These are phyloP conservation scores for Rafetus swinhoei DNA, from an alignment of 2,113 vertebrate species.

Conservation along the genomic window DNA sequence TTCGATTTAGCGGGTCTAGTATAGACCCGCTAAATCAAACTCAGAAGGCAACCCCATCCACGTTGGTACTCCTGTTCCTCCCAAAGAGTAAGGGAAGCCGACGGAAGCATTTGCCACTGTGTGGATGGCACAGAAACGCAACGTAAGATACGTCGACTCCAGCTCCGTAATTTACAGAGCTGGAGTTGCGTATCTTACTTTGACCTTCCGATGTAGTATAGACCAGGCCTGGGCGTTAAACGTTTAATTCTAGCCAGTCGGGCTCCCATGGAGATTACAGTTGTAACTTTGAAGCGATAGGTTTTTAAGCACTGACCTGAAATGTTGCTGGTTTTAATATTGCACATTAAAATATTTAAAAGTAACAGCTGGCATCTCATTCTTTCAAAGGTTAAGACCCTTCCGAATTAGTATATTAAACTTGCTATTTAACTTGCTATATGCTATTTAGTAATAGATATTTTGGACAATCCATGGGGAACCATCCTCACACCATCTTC, in stretches of 20 bases:
- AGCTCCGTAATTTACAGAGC: too few species aligned
- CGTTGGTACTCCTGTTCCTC: too few species aligned
- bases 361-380: background rate
- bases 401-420: background rate
- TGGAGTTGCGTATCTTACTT: too few species aligned
- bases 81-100: too few species aligned
- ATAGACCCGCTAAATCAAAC: too few species aligned
- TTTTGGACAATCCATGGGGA: background rate
- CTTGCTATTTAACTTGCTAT: background rate
- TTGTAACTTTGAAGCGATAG: background rate
- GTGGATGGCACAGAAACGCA: too few species aligned
- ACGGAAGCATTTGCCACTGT: too few species aligned
- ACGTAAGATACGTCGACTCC: too few species aligned
- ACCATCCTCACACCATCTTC: background rate
- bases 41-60: too few species aligned
- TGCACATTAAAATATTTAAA: background rate
- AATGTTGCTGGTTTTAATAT: background rate
- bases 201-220: too few species aligned
- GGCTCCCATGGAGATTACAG: conserved; percentile 48
- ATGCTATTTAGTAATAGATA: background rate
- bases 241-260: conserved; percentile 42
- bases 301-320: background rate
- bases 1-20: too few species aligned
- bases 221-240: background rate
- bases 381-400: background rate